A percentile compares a stretch with the other conserved stretches of the same genome.
Evolutionary conservation across 2,113 vertebrate genomes (phyloP).

Genomic region (Dipodomys ordii): DNA sequence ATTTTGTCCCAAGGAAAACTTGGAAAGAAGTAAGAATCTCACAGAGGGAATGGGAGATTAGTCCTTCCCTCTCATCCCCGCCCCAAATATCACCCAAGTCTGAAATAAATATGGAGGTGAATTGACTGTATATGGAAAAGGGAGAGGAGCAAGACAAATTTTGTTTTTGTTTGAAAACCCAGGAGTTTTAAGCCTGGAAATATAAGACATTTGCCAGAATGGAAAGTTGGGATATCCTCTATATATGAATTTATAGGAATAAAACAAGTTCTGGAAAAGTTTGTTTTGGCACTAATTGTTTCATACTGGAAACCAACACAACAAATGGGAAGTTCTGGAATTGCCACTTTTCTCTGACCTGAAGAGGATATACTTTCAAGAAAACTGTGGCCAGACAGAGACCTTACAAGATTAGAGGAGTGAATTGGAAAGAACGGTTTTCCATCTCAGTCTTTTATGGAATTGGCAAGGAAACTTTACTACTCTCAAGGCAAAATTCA

Average conservation of each 20-base stretch:
- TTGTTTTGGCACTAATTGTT: conserved; percentile 72
- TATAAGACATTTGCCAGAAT: conserved; percentile 54
- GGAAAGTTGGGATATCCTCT: conserved; percentile 53
- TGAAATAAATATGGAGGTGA: not conserved
- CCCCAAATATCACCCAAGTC: not conserved
- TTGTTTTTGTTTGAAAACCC: conserved; percentile 46
- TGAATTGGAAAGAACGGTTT: conserved; percentile 64
- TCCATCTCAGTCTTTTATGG: conserved; percentile 63
- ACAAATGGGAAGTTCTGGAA: conserved; percentile 50
- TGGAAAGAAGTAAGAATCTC: conserved; percentile 22
- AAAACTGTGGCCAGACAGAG: conserved; percentile 65
- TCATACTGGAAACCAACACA: conserved; percentile 54
- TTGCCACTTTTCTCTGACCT: conserved; percentile 68
- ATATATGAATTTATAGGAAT: conserved; percentile 57
- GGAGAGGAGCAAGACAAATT: conserved; percentile 14
- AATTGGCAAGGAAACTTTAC: conserved; percentile 66
- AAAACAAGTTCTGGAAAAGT: conserved; percentile 57
- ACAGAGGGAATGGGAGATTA: not conserved
- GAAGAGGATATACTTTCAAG: conserved; percentile 54
- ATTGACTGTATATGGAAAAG: not conserved
- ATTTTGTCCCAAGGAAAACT: not conserved
- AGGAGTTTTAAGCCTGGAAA: conserved; percentile 55
- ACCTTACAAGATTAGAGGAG: conserved; percentile 58
- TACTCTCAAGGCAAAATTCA: conserved; percentile 58
- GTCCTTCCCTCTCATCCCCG: not conserved